Percentiles rank a stretch among this genome's conserved stretches.
These are phyloP conservation scores for Hydrozoanthus tunicans DNA, from an alignment of 64 coral and sea anemone genomes.

Conservation along the genomic window DNA sequence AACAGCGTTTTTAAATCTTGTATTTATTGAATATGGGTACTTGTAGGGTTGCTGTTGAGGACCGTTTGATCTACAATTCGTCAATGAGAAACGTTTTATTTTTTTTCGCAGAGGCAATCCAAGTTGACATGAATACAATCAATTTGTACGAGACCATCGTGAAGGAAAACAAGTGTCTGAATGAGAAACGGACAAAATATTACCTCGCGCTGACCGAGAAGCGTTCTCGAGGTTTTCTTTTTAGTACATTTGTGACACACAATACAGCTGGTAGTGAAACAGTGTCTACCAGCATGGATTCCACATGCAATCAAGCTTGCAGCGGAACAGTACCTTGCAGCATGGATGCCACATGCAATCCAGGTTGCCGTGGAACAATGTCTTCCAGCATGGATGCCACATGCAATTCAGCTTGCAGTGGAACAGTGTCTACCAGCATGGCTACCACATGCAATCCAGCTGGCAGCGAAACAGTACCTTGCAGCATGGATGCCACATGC, in stretches of 20 bases:
- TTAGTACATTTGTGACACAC: not conserved
- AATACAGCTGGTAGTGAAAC: not conserved
- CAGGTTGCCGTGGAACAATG: not conserved
- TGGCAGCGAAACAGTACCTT: not conserved
- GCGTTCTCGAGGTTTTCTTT: not conserved
- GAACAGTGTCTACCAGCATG: not conserved
- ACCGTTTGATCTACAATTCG: too few species aligned
- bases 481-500: not conserved
- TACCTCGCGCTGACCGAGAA: slow-evolving; percentile 6
- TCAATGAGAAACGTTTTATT: not conserved
- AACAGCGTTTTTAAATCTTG: too few species aligned
- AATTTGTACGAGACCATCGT: slow-evolving; percentile 12
- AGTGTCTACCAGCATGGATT: not conserved
- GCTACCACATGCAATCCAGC: not conserved
- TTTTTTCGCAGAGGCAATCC: not conserved
- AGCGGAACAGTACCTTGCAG: not conserved
- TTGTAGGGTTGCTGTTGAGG: too few species aligned
- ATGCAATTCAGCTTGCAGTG: not conserved
- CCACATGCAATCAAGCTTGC: not conserved
- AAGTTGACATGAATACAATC: not conserved
- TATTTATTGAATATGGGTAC: too few species aligned
- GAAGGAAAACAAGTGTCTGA: slow-evolving; percentile 29
- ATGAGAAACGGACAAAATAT: not conserved
- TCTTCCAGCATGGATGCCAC: not conserved
- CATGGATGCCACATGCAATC: not conserved